A percentile compares a stretch with the other conserved stretches of the same genome.
Evolutionary conservation across 2,888 invertebrate species (phyloP).

Genomic region (Sthenelais limicola): DNA sequence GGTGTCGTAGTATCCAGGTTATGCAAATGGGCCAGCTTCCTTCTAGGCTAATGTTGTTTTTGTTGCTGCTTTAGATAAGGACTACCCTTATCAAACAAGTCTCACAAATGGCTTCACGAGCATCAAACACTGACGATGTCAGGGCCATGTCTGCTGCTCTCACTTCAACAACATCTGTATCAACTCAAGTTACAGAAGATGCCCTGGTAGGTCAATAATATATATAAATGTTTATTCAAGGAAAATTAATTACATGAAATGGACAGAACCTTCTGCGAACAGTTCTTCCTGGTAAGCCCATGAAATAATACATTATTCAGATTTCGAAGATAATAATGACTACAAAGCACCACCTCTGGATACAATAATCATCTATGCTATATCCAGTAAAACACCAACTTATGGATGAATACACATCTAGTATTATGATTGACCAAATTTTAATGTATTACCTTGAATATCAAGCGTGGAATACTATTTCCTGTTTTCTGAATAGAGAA

Average conservation of each 20-base stretch:
- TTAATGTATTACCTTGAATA: not conserved
- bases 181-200: not conserved
- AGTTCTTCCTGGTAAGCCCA: not conserved
- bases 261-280: not conserved
- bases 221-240: not conserved
- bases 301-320: too few species aligned
- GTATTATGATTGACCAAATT: too few species aligned
- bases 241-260: not conserved
- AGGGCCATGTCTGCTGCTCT: not conserved
- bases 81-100: conserved; percentile 14
- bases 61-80: not conserved
- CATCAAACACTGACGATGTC: conserved; percentile 6
- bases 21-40: too few species aligned
- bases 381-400: too few species aligned
- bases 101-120: conserved; percentile 6
- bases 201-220: not conserved
- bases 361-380: too few species aligned
- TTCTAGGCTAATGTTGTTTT: not conserved
- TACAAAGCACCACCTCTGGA: too few species aligned
- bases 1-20: too few species aligned
- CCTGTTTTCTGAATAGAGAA: not conserved
- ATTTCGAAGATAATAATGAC: too few species aligned
- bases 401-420: too few species aligned
- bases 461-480: not conserved
- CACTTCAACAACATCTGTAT: not conserved